These are phyloP conservation scores for Amiota minor DNA, from an alignment of 2,888 invertebrate species.

Conservation along the genomic window DNA sequence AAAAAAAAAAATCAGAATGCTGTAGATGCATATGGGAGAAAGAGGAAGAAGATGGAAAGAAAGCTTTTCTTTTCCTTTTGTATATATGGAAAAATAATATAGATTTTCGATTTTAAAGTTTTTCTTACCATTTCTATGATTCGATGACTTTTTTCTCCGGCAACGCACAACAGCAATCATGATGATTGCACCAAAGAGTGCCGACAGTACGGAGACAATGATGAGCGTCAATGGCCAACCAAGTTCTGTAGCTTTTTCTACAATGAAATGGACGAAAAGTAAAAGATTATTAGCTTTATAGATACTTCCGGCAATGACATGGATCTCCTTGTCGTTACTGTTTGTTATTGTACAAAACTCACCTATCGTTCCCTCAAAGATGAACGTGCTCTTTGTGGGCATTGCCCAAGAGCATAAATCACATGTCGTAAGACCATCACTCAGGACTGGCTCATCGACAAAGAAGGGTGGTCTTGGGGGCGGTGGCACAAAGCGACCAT, in stretches of 20 bases:
- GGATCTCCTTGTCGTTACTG: background rate
- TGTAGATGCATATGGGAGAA: background rate
- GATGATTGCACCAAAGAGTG: constrained; percentile 81
- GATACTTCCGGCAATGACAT: constrained; percentile 9
- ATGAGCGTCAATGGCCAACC: constrained; percentile 82
- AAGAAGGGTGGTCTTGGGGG: constrained; percentile 80
- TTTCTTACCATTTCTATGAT: constrained; percentile 72
- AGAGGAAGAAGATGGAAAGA: constrained; percentile 16
- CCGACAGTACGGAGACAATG: constrained; percentile 81
- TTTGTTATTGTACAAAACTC: constrained; percentile 57
- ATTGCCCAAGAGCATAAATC: constrained; percentile 83
- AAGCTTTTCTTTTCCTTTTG: background rate
- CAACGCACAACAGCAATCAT: constrained; percentile 83
- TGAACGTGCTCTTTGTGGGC: constrained; percentile 77
- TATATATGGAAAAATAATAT: background rate
- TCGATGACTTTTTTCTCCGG: constrained; percentile 75
- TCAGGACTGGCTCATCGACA: constrained; percentile 77
- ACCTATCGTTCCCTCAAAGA: constrained; percentile 78
- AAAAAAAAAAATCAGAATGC: constrained; percentile 11
- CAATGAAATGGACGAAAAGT: constrained; percentile 34
- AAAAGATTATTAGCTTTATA: constrained; percentile 38
- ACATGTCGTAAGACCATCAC: constrained; percentile 82
- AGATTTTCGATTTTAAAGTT: background rate
- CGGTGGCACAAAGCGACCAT: constrained; percentile 78
- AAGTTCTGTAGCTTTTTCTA: constrained; percentile 77